Base-by-base conservation (phyloP, 2,797 vertebrate genomes). In the Catharus ustulatus region DNA sequence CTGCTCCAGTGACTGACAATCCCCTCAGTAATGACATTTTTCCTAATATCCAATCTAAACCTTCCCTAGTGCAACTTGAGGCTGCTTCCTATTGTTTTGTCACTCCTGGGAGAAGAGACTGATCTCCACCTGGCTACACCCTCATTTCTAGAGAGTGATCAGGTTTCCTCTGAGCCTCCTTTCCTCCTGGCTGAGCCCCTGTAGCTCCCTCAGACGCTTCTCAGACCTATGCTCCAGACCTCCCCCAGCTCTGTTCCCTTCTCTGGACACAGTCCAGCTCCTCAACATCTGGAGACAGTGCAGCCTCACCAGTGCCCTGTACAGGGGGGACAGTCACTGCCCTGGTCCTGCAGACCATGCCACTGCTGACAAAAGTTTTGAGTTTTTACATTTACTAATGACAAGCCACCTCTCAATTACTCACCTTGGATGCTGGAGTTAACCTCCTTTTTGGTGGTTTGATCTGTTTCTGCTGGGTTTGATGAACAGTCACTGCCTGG, bases 361-460 rank as follows among this genome's bases (percentile, higher is more conserved):
- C 22, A 30, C 2, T 61, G 1, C 45, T 40, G 10, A 38, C 1
- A 51, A 6, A 71, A 55, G 19, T 18, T 63, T 63, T 40, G 26
- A 8, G 5, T 6, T 59, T 84, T 20, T 10, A 22, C 2, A 0
- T 43, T 20, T 57, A 21, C 9, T 36, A 72, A 42, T 15, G 9
- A 29, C 6, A 63, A 77, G 51, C 6, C 30, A 46, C 14, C 15
- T 19, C 14, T 36, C 32, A 22, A 38, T 51, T 32, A 87, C 97
- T 7, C 94, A 99, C 99, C 98, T 99, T 99, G 5, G 99, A 99
- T 63, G 98, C 97, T 49, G 98, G 98, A 97, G 99, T 98, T 97
- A 99, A 98, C 97, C 98, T 98, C 96, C 99, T 98, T 97, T 99
- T 99, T 64, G 98, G 98, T 84, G 98, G 98, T 97, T 99, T 99